Base-by-base conservation (phyloP, 2,797 vertebrate genomes). In the Tarsius wallacei region DNA sequence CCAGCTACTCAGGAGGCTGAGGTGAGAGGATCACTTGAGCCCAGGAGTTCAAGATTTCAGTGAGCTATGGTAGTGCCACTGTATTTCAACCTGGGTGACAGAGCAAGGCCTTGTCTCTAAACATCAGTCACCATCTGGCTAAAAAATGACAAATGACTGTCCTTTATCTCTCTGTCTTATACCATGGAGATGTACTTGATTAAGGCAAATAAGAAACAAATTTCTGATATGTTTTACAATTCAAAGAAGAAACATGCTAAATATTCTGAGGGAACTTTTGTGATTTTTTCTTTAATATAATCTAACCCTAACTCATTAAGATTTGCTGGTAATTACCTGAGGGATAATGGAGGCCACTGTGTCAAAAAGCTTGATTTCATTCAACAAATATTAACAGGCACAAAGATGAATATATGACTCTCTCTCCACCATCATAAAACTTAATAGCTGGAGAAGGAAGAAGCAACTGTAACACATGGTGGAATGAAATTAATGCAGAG, bases 201-300 rank as follows among this genome's bases (percentile, higher is more conserved):
- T 82, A 81, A 83, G 10, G 17, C n/a, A 55, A 87, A 83, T 22
- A 31, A 59, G 61, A 86, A 86, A 53, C 14, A 77, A 55, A 71
- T 21, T 61, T 24, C 33, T 68, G 53, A 84, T 57, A 10, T n/a
- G 8, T 42, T 83, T 90, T 86, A 70, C 24, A 53, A 51, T 51
- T 94, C 76, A 76, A 76, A 63, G 55, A 42, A 66, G 49, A 55
- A 87, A 84, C 21, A 15, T 16, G 33, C 28, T 73, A 81, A 68
- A 57, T 33, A 86, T 26, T 42, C 42, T 42, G 42, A 6, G 42
- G 42, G 42, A 96, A 57, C 7, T 76, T 6, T 9, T 33, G 53
- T 31, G 42, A 77, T 64, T 91, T 85, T 17, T 83, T 33, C 53
- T 78, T 78, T 74, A 28, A 49, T 91, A 68, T 84, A 47, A 80